Percentiles rank a stretch among this genome's conserved stretches.
Evolutionary conservation across 2,797 vertebrate species (phyloP).

Genomic region (Cheirogaleus major): DNA sequence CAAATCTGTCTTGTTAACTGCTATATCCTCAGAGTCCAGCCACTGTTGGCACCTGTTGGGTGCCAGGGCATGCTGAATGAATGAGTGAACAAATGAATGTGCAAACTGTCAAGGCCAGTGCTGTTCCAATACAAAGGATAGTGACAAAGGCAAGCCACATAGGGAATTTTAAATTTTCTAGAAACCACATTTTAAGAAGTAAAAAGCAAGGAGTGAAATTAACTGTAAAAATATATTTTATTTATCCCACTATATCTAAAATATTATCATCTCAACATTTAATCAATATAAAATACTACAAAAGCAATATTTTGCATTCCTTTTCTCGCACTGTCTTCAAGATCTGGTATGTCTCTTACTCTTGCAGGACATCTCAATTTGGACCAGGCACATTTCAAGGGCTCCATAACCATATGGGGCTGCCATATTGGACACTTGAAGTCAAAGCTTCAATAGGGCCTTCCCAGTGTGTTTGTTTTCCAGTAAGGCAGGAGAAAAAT

Average conservation of each 20-base stretch:
- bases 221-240: neutral
- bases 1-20: neutral
- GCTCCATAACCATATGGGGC: neutral
- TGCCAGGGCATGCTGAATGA: neutral
- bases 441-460: neutral
- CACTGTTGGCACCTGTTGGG: neutral
- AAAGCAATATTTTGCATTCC: neutral
- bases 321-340: neutral
- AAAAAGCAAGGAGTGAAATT: neutral
- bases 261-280: neutral
- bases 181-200: neutral
- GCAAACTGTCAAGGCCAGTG: neutral
- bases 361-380: neutral
- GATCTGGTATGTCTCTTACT: neutral
- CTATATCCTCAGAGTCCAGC: neutral
- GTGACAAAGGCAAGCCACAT: neutral
- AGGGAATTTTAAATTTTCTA: neutral
- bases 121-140: neutral
- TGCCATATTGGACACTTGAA: neutral
- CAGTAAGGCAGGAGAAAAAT: neutral
- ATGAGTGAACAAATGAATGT: neutral
- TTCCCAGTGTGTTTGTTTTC: neutral
- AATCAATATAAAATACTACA: neutral
- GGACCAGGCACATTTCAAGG: neutral
- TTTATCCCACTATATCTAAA: neutral